These are phyloP conservation scores for Physella acuta DNA, from an alignment of 1,140 invertebrate genomes.

Conservation along the genomic window DNA sequence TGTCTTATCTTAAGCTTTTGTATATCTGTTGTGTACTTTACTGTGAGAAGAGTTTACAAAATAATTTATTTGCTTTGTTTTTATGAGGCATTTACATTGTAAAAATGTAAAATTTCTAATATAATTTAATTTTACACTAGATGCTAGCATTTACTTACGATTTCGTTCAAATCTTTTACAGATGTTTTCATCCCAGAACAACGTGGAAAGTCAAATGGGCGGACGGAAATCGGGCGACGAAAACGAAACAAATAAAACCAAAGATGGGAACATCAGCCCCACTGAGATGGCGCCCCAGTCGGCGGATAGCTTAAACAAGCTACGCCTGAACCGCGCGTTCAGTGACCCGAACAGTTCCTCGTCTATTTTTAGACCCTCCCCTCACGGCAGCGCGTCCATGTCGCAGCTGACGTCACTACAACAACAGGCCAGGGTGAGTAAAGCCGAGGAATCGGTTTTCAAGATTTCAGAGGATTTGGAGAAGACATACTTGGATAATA, in stretches of 20 bases:
- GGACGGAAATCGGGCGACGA: neutral
- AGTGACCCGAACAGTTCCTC: neutral
- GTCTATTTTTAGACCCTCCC: neutral
- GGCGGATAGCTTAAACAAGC: neutral
- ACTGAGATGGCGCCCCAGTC: neutral
- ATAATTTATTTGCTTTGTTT: too few relatives aligned
- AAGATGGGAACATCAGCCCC: neutral
- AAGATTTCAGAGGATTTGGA: slow-evolving; percentile 18
- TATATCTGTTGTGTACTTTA: too few relatives aligned
- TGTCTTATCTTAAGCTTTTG: too few relatives aligned
- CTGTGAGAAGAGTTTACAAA: too few relatives aligned
- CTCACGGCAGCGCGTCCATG: neutral
- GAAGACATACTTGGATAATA: slow-evolving; percentile 14
- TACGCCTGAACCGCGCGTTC: neutral
- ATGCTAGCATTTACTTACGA: too few relatives aligned
- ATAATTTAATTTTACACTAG: too few relatives aligned
- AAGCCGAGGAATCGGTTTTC: slow-evolving; percentile 4
- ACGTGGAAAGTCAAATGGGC: neutral
- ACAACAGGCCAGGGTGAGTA: neutral
- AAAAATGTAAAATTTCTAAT: too few relatives aligned
- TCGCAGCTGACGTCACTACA: slow-evolving; percentile 9
- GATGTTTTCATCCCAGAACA: slow-evolving; percentile 6
- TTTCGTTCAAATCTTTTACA: slow-evolving; percentile 3
- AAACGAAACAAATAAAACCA: neutral
- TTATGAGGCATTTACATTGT: too few relatives aligned